Evolutionary conservation across 2,888 invertebrate species (phyloP).

Genomic region (Phyto melanocephala): DNA sequence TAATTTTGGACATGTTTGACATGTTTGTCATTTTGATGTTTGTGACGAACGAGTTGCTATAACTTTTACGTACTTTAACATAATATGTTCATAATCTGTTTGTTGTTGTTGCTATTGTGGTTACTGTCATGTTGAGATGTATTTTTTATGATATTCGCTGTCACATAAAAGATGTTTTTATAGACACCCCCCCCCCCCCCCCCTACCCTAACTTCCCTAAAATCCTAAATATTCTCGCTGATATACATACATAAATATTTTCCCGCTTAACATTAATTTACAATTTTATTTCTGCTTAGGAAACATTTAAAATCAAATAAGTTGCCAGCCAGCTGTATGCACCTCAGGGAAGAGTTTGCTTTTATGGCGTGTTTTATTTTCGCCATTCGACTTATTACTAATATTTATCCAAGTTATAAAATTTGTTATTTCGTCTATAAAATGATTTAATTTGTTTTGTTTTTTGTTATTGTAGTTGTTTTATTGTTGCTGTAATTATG

Average conservation of each 20-base stretch:
- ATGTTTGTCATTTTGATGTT: neutral
- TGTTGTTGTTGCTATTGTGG: neutral
- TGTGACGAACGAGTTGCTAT: neutral
- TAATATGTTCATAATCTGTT: neutral
- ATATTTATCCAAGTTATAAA: conserved; percentile 10
- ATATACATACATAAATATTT: too few relatives aligned
- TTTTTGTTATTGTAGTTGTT: neutral
- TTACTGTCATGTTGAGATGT: conserved; percentile 22
- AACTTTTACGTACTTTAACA: conserved; percentile 21
- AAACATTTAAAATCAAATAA: neutral
- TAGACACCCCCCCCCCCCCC: neutral
- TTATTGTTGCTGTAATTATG: neutral
- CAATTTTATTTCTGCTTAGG: neutral
- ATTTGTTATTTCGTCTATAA: neutral
- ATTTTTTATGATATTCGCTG: conserved; percentile 25
- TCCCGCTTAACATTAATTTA: neutral
- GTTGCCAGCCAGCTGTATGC: neutral
- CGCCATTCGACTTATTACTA: neutral
- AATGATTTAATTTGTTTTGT: conserved; percentile 38
- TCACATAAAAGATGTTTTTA: conserved; percentile 19
- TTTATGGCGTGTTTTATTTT: neutral
- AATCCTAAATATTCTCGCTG: too few relatives aligned
- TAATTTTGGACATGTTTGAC: conserved; percentile 25
- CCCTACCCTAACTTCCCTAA: too few relatives aligned
- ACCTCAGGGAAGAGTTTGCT: neutral